Percentiles rank a stretch among this genome's conserved stretches.
Evolutionary conservation across 2,888 invertebrate genomes (phyloP).

Genomic region (Seira sanloemensis): DNA sequence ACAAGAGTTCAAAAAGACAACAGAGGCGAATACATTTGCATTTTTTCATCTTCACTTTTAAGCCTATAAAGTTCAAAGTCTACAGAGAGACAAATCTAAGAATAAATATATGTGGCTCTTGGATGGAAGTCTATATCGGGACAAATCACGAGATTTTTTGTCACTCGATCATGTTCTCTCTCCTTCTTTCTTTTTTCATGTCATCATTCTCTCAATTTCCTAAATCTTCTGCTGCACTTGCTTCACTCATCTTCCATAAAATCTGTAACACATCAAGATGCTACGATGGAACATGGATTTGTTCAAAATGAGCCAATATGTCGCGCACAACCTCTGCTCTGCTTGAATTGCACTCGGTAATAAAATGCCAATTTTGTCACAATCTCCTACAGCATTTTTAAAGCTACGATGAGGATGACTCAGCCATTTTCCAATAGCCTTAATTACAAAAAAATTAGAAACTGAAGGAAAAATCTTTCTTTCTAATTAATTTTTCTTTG

Average conservation of each 20-base stretch:
- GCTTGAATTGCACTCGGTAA: not conserved
- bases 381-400: not conserved
- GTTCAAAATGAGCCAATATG: conserved; percentile 42
- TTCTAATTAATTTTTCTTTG: conserved; percentile 9
- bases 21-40: not conserved
- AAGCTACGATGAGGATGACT: not conserved
- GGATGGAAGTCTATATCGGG: conserved; percentile 36
- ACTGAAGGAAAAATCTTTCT: not conserved
- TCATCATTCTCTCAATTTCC: not conserved
- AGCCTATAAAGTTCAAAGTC: conserved; percentile 48
- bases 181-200: conserved; percentile 13
- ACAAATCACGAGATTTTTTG: conserved; percentile 53
- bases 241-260: conserved; percentile 5
- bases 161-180: conserved; percentile 32
- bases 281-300: not conserved
- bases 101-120: conserved; percentile 11
- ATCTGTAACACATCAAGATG: not conserved
- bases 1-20: conserved; percentile 29
- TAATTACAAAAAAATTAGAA: conserved; percentile 1
- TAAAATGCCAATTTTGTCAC: not conserved
- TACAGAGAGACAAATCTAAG: conserved; percentile 20
- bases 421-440: conserved; percentile 13
- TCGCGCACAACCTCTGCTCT: not conserved
- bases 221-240: conserved; percentile 7
- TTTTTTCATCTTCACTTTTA: not conserved